A percentile compares a stretch with the other conserved stretches of the same genome.
Evolutionary conservation across 2,113 vertebrate genomes (phyloP).

Genomic region (Psephotus haematonotus): DNA sequence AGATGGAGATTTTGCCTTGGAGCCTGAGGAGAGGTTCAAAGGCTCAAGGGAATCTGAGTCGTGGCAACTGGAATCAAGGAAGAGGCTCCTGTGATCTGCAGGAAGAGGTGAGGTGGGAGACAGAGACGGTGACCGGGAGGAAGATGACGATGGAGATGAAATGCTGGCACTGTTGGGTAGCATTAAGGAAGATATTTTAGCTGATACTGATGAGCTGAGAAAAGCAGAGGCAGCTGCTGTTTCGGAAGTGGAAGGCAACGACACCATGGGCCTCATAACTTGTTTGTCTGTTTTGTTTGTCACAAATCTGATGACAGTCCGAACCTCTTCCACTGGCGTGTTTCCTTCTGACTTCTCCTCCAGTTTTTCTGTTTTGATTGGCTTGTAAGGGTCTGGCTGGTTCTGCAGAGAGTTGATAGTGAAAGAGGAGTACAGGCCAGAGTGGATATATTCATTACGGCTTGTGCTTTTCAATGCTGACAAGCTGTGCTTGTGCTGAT

Average conservation of each 20-base stretch:
- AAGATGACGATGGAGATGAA: conserved; percentile 75
- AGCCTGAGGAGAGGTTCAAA: conserved; percentile 92
- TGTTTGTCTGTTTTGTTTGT: conserved; percentile 85
- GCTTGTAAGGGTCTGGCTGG: conserved; percentile 82
- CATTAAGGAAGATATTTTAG: conserved; percentile 82
- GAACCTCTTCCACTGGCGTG: conserved; percentile 82
- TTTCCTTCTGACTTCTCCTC: conserved; percentile 73
- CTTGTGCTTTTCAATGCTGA: conserved; percentile 81
- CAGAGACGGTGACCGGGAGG: conserved; percentile 80
- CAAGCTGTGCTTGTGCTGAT: conserved; percentile 82
- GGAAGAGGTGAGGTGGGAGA: conserved; percentile 77
- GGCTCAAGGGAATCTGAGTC: conserved; percentile 88
- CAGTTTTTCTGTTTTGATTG: conserved; percentile 89
- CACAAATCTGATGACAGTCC: conserved; percentile 94
- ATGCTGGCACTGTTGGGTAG: conserved; percentile 72
- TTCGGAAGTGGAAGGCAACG: conserved; percentile 80
- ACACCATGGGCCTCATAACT: conserved; percentile 74
- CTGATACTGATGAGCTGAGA: conserved; percentile 75
- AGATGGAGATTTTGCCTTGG: conserved; percentile 85
- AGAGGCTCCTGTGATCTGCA: conserved; percentile 80
- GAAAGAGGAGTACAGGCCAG: conserved; percentile 92
- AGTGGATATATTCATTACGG: conserved; percentile 90
- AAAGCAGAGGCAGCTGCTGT: conserved; percentile 72
- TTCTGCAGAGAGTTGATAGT: conserved; percentile 90
- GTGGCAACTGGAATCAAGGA: conserved; percentile 76